Conservation (phyloP, 2,797 vertebrate species). For the Gallinago solitaria region DNA sequence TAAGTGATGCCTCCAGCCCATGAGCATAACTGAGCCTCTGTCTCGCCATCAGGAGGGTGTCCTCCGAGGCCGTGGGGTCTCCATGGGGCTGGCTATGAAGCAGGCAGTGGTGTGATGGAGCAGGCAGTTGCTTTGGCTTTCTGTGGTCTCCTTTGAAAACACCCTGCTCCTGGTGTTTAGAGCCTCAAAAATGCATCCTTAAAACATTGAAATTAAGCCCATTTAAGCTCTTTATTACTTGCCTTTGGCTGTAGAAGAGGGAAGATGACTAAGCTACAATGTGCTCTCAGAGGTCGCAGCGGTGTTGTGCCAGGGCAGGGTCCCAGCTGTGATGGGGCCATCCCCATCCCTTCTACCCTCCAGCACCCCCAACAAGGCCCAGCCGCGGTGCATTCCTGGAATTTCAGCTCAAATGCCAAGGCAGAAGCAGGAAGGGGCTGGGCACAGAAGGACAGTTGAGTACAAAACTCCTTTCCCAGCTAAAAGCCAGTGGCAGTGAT, state of each 20-base stretch:
- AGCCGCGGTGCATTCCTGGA: rapidly evolving
- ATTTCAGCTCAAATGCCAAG: not conserved
- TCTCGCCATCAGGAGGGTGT: rapidly evolving
- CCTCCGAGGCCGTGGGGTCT: rapidly evolving
- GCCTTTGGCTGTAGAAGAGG: not conserved
- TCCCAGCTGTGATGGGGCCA: rapidly evolving
- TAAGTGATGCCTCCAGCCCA: not conserved
- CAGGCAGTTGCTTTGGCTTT: not conserved
- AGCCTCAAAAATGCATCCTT: not conserved
- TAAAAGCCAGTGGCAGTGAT: not conserved
- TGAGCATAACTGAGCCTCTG: rapidly evolving
- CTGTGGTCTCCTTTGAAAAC: not conserved
- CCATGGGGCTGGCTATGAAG: rapidly evolving
- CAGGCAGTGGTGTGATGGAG: not conserved
- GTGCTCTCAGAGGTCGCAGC: not conserved
- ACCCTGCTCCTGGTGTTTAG: not conserved
- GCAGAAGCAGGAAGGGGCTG: not conserved
- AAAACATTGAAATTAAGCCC: not conserved
- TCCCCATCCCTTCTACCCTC: not conserved
- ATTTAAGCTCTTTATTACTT: not conserved
- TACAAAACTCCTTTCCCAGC: not conserved
- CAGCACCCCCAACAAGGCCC: not conserved
- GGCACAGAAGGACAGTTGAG: not conserved
- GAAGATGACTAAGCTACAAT: not conserved
- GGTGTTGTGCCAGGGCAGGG: not conserved